Conservation (phyloP, 1,140 invertebrate species). For the Drosophila ambigua region DNA sequence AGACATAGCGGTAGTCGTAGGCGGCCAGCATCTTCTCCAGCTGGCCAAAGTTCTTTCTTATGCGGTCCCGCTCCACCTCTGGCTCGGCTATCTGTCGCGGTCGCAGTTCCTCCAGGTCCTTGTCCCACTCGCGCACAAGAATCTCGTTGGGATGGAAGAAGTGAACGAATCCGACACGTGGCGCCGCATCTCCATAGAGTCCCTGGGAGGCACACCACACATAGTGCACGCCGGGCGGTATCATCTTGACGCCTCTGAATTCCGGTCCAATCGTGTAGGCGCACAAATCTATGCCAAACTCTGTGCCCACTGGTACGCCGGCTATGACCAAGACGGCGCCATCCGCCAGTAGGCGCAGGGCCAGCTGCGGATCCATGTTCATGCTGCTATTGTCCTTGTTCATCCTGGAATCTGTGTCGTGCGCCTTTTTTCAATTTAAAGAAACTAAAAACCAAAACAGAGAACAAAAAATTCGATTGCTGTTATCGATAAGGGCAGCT, state of each 20-base stretch:
- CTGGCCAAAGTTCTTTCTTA: slow-evolving; percentile 90
- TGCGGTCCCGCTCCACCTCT: slow-evolving; percentile 85
- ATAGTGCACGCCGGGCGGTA: slow-evolving; percentile 98
- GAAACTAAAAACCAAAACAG: not conserved
- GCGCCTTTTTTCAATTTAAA: not conserved
- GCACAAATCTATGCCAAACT: slow-evolving; percentile 98
- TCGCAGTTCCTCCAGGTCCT: slow-evolving; percentile 88
- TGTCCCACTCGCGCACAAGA: slow-evolving; percentile 94
- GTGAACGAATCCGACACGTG: slow-evolving; percentile 95
- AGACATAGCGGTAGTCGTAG: slow-evolving; percentile 95
- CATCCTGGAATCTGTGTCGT: slow-evolving; percentile 34
- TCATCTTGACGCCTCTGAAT: slow-evolving; percentile 99
- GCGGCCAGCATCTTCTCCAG: slow-evolving; percentile 93
- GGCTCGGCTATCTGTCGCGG: slow-evolving; percentile 84
- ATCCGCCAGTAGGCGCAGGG: slow-evolving; percentile 90
- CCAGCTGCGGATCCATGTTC: slow-evolving; percentile 91
- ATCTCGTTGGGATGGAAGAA: slow-evolving; percentile 93
- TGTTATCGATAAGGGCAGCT: slow-evolving; percentile 1
- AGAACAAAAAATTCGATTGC: not conserved
- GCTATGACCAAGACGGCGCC: slow-evolving; percentile 93
- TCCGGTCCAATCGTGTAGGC: slow-evolving; percentile 96
- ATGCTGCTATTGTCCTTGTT: slow-evolving; percentile 73
- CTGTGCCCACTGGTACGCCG: slow-evolving; percentile 93
- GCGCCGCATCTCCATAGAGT: slow-evolving; percentile 85
- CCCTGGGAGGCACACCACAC: slow-evolving; percentile 90